Base-by-base conservation (phyloP, 2,797 vertebrate genomes). In the Calcarius lapponicus region DNA sequence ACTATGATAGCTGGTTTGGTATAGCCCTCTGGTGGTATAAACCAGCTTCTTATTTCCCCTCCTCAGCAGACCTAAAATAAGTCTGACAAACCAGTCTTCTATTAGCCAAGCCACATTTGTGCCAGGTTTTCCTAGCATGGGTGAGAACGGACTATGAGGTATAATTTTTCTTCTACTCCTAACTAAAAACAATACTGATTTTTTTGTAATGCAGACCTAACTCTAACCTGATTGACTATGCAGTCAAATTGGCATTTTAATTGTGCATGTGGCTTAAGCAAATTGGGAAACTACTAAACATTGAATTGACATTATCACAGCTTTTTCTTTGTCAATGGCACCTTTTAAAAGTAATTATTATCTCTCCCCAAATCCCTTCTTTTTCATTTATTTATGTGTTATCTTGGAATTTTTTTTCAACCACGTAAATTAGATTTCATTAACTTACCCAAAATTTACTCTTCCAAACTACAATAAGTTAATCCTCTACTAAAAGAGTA, bases 11-110 rank as follows among this genome's bases (percentile, higher is more conserved):
- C 38, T 64, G 50, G 88, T 72, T 26, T 74, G 78, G 80, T 70
- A 96, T 34, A 96, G 90, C 86, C 78, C 90, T 82, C 95, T 82
- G 78, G 70, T 84, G 80, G 78, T 66, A 85, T 8, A 51, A 81
- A 38, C 36, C 47, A 90, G 70, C 21, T 78, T 26, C 43, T 58
- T 32, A 43, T 45, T 81, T 88, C 45, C 42, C 34, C 64, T 87
- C 34, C 75, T 75, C 58, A 79, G 73, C 80, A 84, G 57, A 54
- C 25, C 34, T 25, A 26, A 69, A 72, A 1, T 11, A 57, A 90
- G 12, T 14, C 50, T 47, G 70, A 75, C 82, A 88, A 81, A 83
- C 73, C 70, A 69, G 29, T 56, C 58, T 20, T 21, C 54, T 66
- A 50, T 76, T 82, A 51, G 76, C 21, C 7, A 56, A 64, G 78